Conservation (phyloP, 2,888 invertebrate species). For the Zaprionus bogoriensis region DNA sequence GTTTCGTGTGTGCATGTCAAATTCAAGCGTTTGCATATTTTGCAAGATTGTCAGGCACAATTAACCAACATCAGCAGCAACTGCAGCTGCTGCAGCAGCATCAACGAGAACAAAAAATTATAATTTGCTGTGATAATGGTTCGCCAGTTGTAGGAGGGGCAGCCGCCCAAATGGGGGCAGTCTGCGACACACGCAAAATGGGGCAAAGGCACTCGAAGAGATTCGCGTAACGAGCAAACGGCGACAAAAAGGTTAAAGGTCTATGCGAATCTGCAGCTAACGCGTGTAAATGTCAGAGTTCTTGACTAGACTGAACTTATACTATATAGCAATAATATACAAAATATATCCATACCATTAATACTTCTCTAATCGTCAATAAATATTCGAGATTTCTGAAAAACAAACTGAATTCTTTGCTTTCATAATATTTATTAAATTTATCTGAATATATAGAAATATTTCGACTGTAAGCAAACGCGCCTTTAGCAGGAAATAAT, state of each 20-base stretch:
- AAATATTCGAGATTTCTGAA: no score
- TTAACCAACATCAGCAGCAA: slow-evolving; percentile 72
- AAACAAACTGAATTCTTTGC: no score
- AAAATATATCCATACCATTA: no score
- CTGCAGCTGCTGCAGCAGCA: slow-evolving; percentile 20
- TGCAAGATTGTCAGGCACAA: slow-evolving; percentile 75
- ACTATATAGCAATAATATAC: no score
- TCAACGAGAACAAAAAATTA: slow-evolving; percentile 47
- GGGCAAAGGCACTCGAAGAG: slow-evolving; percentile 8
- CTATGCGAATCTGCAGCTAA: neutral
- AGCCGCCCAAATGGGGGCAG: slow-evolving; percentile 21
- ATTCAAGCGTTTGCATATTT: slow-evolving; percentile 76
- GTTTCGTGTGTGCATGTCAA: slow-evolving; percentile 77
- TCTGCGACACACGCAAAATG: slow-evolving; percentile 34
- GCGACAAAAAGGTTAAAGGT: neutral
- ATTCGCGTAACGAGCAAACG: neutral
- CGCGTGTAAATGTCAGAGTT: no score
- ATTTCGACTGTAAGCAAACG: no score
- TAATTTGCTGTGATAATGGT: slow-evolving; percentile 70
- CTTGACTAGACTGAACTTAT: no score
- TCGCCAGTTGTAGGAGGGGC: slow-evolving; percentile 9
- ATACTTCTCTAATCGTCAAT: no score
- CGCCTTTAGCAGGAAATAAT: no score
- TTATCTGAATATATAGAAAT: no score
- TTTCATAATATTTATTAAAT: no score